Evolutionary conservation across 1,140 invertebrate genomes (phyloP), one percentile per base, ranked within the genome.

Genomic region (Tenebrio molitor): DNA sequence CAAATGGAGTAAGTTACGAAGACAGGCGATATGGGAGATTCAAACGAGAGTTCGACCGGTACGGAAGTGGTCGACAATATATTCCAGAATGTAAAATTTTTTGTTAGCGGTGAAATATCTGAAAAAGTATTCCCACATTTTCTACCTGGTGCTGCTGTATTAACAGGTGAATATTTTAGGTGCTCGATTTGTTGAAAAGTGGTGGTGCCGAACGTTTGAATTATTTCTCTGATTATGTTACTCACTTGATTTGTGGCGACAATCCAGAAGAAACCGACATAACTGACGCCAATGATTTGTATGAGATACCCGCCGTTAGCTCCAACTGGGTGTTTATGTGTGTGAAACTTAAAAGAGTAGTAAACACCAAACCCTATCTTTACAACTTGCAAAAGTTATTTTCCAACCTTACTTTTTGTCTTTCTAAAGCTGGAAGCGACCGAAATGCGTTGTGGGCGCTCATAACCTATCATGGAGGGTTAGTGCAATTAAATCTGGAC

Each of bases 181-280:
- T 95, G 77, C 84, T 92, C 79, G 88, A 89, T 78, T 84, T 95
- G 74, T 84, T 97, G 70, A 90, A 92, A 84, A 88, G 89, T 81
- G 92, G 93, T 77, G 94, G 94, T 62, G 95, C 91, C n/a, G 93
- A 94, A 81, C 88, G 89, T 74, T 89, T 91, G 69, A 91, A 90
- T 78, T 96, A 96, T 84, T 89, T 96, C 71, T 91, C 91, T 73
- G 93, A 96, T 83, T 93, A 91, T 86, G 92, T 95, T 68, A 96
- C 95, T 29, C 93, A 96, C 87, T 86, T 95, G 75, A 93, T 97
- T 81, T 92, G 92, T 76, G 95, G 95, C 34, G 87, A 88, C 74
- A 90, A 94, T 84, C 89, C 91, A 46, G 87, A 89, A 74, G 92
- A 95, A 82, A 91, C 88, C 81, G 92, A 93, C 83, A 87, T 95